A percentile compares a stretch with the other conserved stretches of the same genome.
phyloP scores from a whole-genome alignment of 2,888 invertebrate genomes.

The Aspidiotus rigidus region DNA sequence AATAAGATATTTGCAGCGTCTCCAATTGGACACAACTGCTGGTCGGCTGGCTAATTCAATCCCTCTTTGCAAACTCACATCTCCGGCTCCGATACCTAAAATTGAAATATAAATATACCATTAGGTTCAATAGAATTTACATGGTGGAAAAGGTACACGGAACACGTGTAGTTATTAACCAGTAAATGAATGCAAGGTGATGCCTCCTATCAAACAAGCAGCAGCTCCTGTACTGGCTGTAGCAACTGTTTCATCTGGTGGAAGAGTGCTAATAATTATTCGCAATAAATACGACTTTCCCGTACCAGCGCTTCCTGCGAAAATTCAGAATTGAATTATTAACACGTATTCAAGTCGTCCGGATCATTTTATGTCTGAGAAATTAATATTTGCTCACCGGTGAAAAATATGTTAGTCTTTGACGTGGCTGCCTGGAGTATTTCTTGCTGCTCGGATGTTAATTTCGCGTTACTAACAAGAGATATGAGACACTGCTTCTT shows the following conservation, averaged over 20 bases:
- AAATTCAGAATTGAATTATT: conserved; percentile 41
- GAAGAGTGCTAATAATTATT: conserved; percentile 74
- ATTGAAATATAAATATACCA: conserved; percentile 5
- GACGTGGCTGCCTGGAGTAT: conserved; percentile 66
- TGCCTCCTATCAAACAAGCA: conserved; percentile 87
- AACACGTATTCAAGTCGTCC: background rate
- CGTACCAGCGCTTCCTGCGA: conserved; percentile 89
- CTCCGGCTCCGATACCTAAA: conserved; percentile 72
- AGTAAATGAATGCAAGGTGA: conserved; percentile 88
- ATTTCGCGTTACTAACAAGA: conserved; percentile 39
- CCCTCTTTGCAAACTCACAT: conserved; percentile 59
- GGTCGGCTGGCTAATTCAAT: conserved; percentile 59
- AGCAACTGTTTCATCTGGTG: conserved; percentile 78
- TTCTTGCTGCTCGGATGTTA: conserved; percentile 50
- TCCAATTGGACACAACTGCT: conserved; percentile 59
- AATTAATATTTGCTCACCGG: conserved; percentile 42
- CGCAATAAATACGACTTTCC: conserved; percentile 84
- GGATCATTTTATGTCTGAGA: conserved; percentile 12
- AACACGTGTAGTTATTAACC: conserved; percentile 41
- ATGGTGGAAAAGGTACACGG: background rate
- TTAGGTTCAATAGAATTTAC: background rate
- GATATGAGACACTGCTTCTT: conserved; percentile 38
- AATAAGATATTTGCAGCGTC: conserved; percentile 76
- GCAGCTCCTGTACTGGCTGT: conserved; percentile 97
- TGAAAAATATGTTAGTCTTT: conserved; percentile 70